Conservation (phyloP, 2,797 vertebrate genomes). For the Sebastes taczanowskii region DNA sequence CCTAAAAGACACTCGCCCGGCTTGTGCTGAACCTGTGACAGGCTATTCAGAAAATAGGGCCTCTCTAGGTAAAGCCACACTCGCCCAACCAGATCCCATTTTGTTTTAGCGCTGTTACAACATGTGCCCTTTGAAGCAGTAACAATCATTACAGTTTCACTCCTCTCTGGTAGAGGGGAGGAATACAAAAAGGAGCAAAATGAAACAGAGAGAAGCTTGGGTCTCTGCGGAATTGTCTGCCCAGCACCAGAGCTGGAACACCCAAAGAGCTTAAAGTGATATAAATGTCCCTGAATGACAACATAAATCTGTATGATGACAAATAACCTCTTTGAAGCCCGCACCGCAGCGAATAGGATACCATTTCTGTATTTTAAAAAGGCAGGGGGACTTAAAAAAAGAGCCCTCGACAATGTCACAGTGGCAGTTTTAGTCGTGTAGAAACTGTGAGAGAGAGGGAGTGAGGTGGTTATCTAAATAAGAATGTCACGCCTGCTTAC, state of each 20-base stretch:
- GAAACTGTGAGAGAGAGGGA: conserved; percentile 51
- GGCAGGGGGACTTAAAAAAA: conserved; percentile 57
- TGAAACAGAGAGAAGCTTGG: conserved; percentile 44
- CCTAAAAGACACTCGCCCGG: neutral
- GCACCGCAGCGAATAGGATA: conserved; percentile 77
- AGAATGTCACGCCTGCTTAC: conserved; percentile 79
- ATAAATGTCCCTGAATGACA: conserved; percentile 84
- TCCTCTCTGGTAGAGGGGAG: conserved; percentile 36
- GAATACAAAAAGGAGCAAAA: conserved; percentile 55
- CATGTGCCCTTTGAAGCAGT: conserved; percentile 62
- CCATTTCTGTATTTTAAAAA: conserved; percentile 77
- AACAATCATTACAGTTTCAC: conserved; percentile 59
- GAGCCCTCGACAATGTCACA: conserved; percentile 74
- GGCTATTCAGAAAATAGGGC: neutral
- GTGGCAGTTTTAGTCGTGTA: conserved; percentile 72
- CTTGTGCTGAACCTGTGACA: conserved; percentile 17
- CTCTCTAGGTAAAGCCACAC: conserved; percentile 25
- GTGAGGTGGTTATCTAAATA: conserved; percentile 76
- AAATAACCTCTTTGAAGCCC: conserved; percentile 84
- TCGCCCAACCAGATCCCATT: conserved; percentile 52
- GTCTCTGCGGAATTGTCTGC: conserved; percentile 67
- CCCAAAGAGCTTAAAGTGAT: conserved; percentile 81
- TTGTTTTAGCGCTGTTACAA: conserved; percentile 55
- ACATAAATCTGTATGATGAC: conserved; percentile 82
- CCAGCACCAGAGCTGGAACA: conserved; percentile 65